Evolutionary conservation across 1,140 invertebrate species (phyloP), one percentile per base, ranked within the genome.

Genomic region (Drosophila nikananu): DNA sequence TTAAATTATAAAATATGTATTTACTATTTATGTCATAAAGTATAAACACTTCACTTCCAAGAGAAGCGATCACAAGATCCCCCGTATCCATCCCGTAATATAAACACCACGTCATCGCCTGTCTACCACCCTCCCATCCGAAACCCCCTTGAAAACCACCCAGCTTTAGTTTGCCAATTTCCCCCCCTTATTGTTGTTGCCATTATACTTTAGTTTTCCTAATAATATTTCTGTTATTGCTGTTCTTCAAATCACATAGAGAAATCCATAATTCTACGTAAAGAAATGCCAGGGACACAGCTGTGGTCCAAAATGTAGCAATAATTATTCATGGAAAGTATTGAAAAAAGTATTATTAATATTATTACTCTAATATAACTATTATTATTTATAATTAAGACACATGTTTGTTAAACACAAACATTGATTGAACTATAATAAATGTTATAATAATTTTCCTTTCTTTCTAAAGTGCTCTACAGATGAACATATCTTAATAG

Each of bases 31-130:
- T 46, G 42, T 46, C n/a, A 35, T n/a, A n/a, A n/a, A n/a, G n/a
- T n/a, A n/a, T n/a, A 72, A 72, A 70, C 68, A 72, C 63, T 23
- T 59, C 52, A 59, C 39, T 66, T 54, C 27, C 48, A 67, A 21
- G 65, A 55, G 48, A 67, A 55, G 23, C 13, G 68, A 72, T 72
- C 68, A 72, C 68, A 72, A 72, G 68, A 72, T 72, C 42, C 68
- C 42, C 19, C 25, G 23, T 49, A 52, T 52, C 49, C 57, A 57
- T 58, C 42, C 19, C 52, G 37, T 37, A 37, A 57, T 58, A 57
- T 57, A 72, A 72, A 70, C 51, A 72, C 64, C 52, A 72, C 68
- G 68, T 72, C 68, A 72, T 70, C 65, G 68, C 49, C 63, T 57
- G 41, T 39, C 64, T 21, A 23, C 63, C 25, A 23, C 63, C 13